These are phyloP conservation scores for Cetoscarus ocellatus DNA, from an alignment of 2,797 vertebrate genomes.

Conservation along the genomic window DNA sequence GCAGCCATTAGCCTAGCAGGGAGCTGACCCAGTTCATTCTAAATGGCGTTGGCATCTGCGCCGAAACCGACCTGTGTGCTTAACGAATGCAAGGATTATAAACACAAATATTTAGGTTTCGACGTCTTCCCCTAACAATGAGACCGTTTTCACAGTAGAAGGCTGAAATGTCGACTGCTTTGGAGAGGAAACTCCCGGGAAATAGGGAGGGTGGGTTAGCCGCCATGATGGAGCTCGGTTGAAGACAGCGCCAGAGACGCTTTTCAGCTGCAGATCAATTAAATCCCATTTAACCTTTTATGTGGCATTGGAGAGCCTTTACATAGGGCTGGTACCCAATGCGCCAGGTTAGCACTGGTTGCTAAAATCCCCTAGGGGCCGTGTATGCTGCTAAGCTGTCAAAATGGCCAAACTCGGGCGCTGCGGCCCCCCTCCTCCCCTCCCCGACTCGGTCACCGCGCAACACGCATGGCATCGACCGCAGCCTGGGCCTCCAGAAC, in stretches of 20 bases:
- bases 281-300: background rate
- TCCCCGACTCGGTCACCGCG: conserved; percentile 23
- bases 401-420: conserved; percentile 71
- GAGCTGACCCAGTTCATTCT: conserved; percentile 59
- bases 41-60: background rate
- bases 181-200: conserved; percentile 32
- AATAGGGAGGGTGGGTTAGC: conserved; percentile 66
- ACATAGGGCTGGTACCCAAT: background rate
- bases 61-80: background rate
- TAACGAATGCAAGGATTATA: background rate
- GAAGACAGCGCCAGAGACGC: conserved; percentile 5
- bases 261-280: no score
- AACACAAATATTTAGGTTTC: rapidly evolving
- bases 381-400: conserved; percentile 68
- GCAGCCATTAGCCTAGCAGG: conserved; percentile 31
- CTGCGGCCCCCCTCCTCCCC: conserved; percentile 21
- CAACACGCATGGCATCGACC: conserved; percentile 43
- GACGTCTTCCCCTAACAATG: rapidly evolving
- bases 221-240: conserved; percentile 58
- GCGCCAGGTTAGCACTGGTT: background rate
- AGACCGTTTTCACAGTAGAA: rapidly evolving
- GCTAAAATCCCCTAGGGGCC: conserved; percentile 37
- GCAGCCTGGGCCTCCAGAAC: conserved; percentile 2
- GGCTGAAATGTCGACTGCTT: background rate
- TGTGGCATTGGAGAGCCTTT: no score